Percentiles rank a stretch among this genome's conserved stretches.
Conservation (phyloP, 1,140 invertebrate species). For the Cydia pomonella region DNA sequence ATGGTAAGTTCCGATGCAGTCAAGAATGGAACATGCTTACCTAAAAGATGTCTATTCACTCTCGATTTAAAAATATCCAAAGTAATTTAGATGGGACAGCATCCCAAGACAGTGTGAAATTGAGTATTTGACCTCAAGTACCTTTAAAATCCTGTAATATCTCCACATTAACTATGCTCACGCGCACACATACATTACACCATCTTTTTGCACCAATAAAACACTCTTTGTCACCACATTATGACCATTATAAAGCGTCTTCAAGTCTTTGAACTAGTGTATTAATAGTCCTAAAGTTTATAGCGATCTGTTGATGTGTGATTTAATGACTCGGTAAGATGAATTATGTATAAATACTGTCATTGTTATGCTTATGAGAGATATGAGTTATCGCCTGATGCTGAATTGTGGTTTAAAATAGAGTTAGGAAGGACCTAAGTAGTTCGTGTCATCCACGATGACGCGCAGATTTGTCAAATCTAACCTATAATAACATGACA, state of each 20-base stretch:
- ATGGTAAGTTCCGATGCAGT: no score
- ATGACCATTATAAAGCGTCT: slow-evolving; percentile 1
- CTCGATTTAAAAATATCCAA: no score
- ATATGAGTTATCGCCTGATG: slow-evolving; percentile 10
- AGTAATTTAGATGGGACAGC: no score
- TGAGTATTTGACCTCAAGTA: no score
- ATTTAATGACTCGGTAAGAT: slow-evolving; percentile 4
- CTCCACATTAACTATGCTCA: slow-evolving; percentile 7
- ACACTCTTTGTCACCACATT: neutral
- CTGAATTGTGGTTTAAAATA: slow-evolving; percentile 1
- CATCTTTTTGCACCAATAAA: slow-evolving; percentile 1
- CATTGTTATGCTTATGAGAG: slow-evolving; percentile 11
- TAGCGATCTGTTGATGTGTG: slow-evolving; percentile 1
- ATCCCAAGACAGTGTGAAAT: no score
- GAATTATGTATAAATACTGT: slow-evolving; percentile 15
- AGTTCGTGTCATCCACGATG: no score
- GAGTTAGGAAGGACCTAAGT: neutral
- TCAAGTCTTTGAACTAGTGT: slow-evolving; percentile 4
- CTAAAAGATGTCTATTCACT: no score
- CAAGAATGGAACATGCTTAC: no score
- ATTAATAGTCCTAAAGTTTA: slow-evolving; percentile 5
- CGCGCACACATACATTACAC: neutral
- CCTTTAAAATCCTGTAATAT: neutral
- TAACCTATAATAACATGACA: no score
- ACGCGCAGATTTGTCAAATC: no score